A percentile compares a stretch with the other conserved stretches of the same genome.
Evolutionary conservation across 2,888 invertebrate species (phyloP).

Genomic region (Buathra laborator): DNA sequence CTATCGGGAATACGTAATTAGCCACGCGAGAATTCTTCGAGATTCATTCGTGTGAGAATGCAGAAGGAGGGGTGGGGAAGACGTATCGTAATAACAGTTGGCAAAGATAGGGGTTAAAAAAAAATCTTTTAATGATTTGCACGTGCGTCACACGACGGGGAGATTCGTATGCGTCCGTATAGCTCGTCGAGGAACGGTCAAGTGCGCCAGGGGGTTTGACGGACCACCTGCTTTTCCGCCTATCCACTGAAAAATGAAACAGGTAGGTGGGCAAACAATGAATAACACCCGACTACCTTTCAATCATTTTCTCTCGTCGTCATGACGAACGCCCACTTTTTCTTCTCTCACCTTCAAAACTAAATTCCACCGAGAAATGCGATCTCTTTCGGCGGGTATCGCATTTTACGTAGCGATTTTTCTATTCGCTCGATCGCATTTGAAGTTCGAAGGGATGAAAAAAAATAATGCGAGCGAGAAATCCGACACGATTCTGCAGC

Average conservation of each 20-base stretch:
- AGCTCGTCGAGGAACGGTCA: conserved; percentile 32
- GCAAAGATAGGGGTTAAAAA: neutral
- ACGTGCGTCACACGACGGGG: conserved; percentile 30
- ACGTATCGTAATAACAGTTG: conserved; percentile 13
- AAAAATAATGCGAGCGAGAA: conserved; percentile 55
- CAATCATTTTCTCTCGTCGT: conserved; percentile 34
- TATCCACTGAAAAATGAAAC: conserved; percentile 38
- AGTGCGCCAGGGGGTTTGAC: conserved; percentile 39
- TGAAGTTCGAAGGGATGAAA: neutral
- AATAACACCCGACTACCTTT: conserved; percentile 26
- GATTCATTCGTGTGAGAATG: conserved; percentile 9
- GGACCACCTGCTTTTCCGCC: conserved; percentile 64
- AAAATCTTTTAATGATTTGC: conserved; percentile 45
- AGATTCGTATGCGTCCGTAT: neutral
- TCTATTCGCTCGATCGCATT: conserved; percentile 34
- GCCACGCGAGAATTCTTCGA: conserved; percentile 18
- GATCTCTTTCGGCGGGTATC: conserved; percentile 48
- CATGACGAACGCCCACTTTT: conserved; percentile 12
- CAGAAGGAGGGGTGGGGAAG: neutral
- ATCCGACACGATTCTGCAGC: conserved; percentile 54
- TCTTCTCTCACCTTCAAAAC: conserved; percentile 50
- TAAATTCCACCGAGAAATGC: conserved; percentile 61
- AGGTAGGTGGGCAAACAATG: conserved; percentile 64
- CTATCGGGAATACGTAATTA: conserved; percentile 43
- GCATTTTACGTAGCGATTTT: conserved; percentile 30